phyloP scores from a whole-genome alignment of 2,113 vertebrate genomes.

The Megaceryle maxima region DNA sequence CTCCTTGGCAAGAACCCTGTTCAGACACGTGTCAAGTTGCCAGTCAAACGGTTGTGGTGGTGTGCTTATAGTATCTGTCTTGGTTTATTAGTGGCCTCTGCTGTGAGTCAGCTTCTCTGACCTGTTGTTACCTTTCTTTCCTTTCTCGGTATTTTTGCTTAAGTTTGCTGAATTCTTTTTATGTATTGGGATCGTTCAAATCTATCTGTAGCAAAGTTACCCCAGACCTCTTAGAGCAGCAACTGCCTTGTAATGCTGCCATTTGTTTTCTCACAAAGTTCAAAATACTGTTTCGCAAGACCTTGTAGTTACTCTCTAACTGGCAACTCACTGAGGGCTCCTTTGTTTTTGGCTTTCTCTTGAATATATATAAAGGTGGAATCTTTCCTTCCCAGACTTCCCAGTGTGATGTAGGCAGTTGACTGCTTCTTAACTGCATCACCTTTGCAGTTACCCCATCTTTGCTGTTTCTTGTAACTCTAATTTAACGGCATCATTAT shows the following conservation, averaged over 20 bases:
- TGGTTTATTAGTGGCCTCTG: not conserved
- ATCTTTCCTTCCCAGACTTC: not conserved
- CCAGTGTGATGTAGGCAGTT: not conserved
- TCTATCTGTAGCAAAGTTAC: not conserved
- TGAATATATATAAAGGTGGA: not conserved
- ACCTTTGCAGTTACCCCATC: not conserved
- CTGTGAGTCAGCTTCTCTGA: not conserved
- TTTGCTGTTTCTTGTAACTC: not conserved
- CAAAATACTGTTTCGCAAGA: not conserved
- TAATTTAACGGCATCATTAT: not conserved
- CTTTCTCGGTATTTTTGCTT: not conserved
- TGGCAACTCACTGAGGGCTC: not conserved
- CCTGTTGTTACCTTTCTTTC: not conserved
- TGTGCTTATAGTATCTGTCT: not conserved
- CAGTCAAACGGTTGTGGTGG: not conserved
- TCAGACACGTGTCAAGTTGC: conserved; percentile 3
- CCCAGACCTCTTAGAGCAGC: not conserved
- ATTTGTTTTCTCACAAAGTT: not conserved
- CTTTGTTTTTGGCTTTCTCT: not conserved
- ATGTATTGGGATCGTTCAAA: not conserved
- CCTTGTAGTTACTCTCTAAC: not conserved
- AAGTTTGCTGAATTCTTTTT: not conserved
- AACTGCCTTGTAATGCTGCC: not conserved
- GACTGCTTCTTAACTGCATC: not conserved
- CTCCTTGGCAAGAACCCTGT: not conserved